A percentile compares a stretch with the other conserved stretches of the same genome.
phyloP scores from a whole-genome alignment of 2,797 vertebrate genomes.

The Pterois miles region DNA sequence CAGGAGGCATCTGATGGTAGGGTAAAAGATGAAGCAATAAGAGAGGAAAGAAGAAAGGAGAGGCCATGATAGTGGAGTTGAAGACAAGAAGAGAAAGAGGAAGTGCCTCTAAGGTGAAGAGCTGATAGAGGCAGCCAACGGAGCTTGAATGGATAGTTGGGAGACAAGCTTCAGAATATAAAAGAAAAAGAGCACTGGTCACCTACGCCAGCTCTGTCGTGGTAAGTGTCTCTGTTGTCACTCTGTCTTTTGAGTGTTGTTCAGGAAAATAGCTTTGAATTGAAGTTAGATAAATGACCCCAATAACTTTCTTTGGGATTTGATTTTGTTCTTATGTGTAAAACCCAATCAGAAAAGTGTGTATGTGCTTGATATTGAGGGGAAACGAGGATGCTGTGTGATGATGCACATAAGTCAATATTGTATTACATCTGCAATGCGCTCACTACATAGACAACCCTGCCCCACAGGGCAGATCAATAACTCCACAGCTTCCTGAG shows the following conservation, averaged over 20 bases:
- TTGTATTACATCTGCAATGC: constrained; percentile 71
- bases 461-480: constrained; percentile 43
- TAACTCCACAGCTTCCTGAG: constrained; percentile 19
- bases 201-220: background rate
- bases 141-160: background rate
- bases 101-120: constrained; percentile 18
- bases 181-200: constrained; percentile 2
- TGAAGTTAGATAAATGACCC: background rate
- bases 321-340: background rate
- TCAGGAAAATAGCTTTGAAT: constrained; percentile 9
- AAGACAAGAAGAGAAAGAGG: background rate
- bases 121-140: background rate
- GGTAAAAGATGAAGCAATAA: constrained; percentile 13
- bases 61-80: background rate
- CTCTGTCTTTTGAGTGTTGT: background rate
- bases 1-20: background rate
- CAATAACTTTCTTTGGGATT: background rate
- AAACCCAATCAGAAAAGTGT: background rate
- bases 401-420: constrained; percentile 33
- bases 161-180: constrained; percentile 8
- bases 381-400: background rate
- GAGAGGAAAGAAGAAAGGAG: background rate
- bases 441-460: constrained; percentile 30
- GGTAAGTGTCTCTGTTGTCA: constrained; percentile 54
- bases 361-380: background rate